phyloP scores from a whole-genome alignment of 2,797 vertebrate species.

The Acanthurus tractus region DNA sequence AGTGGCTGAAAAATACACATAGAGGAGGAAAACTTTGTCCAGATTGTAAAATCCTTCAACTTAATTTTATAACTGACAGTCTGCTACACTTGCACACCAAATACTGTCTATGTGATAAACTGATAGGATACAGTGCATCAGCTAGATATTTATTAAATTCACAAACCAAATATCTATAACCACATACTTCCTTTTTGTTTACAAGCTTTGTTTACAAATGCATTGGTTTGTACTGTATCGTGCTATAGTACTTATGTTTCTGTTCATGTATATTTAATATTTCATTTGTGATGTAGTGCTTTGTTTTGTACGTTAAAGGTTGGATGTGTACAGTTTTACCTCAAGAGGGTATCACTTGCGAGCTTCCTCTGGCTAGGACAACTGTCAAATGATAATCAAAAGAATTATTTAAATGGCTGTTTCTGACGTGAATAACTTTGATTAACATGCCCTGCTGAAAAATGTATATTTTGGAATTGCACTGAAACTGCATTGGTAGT shows the following conservation, averaged over 20 bases:
- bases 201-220: conserved; percentile 76
- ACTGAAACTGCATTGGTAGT: conserved; percentile 83
- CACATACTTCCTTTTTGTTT: conserved; percentile 66
- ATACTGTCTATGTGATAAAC: conserved; percentile 64
- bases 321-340: conserved; percentile 74
- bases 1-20: conserved; percentile 17
- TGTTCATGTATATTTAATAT: conserved; percentile 73
- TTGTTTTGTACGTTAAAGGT: conserved; percentile 57
- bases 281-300: conserved; percentile 70
- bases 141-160: conserved; percentile 68
- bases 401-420: conserved; percentile 67
- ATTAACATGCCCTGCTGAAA: conserved; percentile 81
- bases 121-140: conserved; percentile 48
- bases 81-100: conserved; percentile 70
- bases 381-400: conserved; percentile 76
- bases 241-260: conserved; percentile 64
- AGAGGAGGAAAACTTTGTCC: conserved; percentile 32
- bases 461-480: conserved; percentile 87
- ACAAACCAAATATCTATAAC: conserved; percentile 78
- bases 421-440: conserved; percentile 71
- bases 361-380: conserved; percentile 79
- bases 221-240: conserved; percentile 60
- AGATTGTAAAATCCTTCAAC: conserved; percentile 39
- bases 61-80: conserved; percentile 65
- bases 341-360: conserved; percentile 65